phyloP scores from a whole-genome alignment of 2,797 vertebrate species.

The Tiaroga cobitis region DNA sequence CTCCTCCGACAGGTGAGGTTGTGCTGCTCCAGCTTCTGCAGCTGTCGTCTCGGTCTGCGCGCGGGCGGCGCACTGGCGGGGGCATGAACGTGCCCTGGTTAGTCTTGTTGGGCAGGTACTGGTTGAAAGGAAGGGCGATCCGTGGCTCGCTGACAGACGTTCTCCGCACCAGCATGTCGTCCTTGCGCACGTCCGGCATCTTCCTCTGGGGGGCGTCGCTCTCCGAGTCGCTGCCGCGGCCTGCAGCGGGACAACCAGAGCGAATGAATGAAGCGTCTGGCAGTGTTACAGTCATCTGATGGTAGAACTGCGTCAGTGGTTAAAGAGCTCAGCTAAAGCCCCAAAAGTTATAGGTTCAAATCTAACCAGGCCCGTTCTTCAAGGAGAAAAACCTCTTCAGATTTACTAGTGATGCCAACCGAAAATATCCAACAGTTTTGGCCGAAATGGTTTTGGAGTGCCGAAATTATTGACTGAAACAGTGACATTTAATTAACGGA shows the following conservation, averaged over 20 bases:
- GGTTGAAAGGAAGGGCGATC: slow-evolving; percentile 94
- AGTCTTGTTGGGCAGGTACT: slow-evolving; percentile 96
- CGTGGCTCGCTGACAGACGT: slow-evolving; percentile 90
- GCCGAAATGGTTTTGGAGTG: background rate
- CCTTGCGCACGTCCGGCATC: slow-evolving; percentile 92
- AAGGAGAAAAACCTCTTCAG: background rate
- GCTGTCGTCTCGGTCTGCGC: slow-evolving; percentile 81
- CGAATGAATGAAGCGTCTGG: background rate
- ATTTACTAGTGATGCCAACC: background rate
- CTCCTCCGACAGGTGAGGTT: slow-evolving; percentile 88
- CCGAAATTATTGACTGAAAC: background rate
- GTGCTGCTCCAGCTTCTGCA: slow-evolving; percentile 94
- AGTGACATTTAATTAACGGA: too few species aligned
- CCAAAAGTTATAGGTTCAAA: background rate
- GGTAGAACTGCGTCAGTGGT: too few species aligned
- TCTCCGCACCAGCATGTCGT: slow-evolving; percentile 93
- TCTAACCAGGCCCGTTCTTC: background rate
- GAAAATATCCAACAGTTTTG: background rate
- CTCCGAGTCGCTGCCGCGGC: slow-evolving; percentile 95
- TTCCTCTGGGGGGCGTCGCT: slow-evolving; percentile 89
- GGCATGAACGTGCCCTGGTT: slow-evolving; percentile 93
- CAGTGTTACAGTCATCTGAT: background rate
- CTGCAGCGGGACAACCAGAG: slow-evolving; percentile 67
- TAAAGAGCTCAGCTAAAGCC: background rate
- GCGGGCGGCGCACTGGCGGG: slow-evolving; percentile 85